Evolutionary conservation across 2,113 vertebrate genomes (phyloP).

Genomic region (Shinisaurus crocodilurus): DNA sequence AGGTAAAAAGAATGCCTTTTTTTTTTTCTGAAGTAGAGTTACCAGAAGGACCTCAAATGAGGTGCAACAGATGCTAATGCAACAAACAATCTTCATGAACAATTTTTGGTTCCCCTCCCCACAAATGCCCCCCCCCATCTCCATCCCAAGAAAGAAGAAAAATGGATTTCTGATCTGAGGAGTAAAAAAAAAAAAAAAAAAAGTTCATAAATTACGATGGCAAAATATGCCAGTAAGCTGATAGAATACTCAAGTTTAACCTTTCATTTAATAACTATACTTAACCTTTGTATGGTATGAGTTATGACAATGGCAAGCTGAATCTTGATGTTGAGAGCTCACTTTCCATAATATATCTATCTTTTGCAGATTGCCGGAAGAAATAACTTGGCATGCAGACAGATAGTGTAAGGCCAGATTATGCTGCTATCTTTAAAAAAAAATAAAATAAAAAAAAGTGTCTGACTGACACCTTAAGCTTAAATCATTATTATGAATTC

Average conservation of each 20-base stretch:
- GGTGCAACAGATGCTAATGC: conserved; percentile 48
- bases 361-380: neutral
- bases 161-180: conserved; percentile 19
- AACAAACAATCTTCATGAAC: conserved; percentile 40
- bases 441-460: neutral
- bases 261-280: conserved; percentile 19
- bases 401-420: neutral
- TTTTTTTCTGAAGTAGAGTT: conserved; percentile 17
- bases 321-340: conserved; percentile 32
- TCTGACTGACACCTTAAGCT: neutral
- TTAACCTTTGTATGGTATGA: conserved; percentile 16
- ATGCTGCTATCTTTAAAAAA: neutral
- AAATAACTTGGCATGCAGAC: conserved; percentile 18
- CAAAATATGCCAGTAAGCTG: conserved; percentile 39
- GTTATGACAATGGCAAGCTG: conserved; percentile 14
- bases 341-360: conserved; percentile 29
- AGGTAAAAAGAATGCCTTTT: conserved; percentile 50
- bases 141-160: conserved; percentile 19
- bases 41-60: conserved; percentile 59
- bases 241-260: conserved; percentile 13
- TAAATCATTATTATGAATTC: neutral
- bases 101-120: neutral
- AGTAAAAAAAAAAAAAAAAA: neutral
- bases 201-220: conserved; percentile 31
- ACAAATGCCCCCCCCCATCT: neutral